Evolutionary conservation across 2,113 vertebrate genomes (phyloP), one percentile per base, ranked within the genome.

Genomic region (Urocolius indicus): DNA sequence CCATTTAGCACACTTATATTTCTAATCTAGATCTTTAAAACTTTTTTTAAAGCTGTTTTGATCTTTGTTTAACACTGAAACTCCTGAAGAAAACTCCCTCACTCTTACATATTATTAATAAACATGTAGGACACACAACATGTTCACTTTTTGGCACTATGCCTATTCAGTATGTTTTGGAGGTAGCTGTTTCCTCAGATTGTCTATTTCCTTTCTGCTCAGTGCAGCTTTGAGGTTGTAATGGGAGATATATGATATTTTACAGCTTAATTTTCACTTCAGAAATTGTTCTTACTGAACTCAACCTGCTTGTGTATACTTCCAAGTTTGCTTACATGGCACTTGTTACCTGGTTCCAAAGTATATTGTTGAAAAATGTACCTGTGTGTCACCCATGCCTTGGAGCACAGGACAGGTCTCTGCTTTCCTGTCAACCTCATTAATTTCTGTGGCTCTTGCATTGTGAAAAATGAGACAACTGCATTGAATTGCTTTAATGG

Each of bases 171-270:
- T 80, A 52, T 86, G 78, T 93, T 95, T 91, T 74, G 54, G 62
- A 94, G 65, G 82, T 91, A 95, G 74, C 72, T 90, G 69, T 97
- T 96, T 97, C 89, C 95, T 95, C 83, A 73, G 65, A 91, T 96
- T 93, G 82, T 96, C 87, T 91, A 3, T 92, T 96, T 94, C 73
- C 59, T 90, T 88, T 91, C 89, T 92, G 43, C 63, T 90, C 48
- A 30, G 13, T 65, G 52, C 79, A 89, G 43, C 62, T 88, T 90
- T 90, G 68, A 93, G 51, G 68, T 87, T 94, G 19, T 84, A 79
- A 59, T 77, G 49, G 75, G 73, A 68, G 13, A 73, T 73, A 48
- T 3, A 32, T 21, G 17, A 49, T 58, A 34, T 32, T 90, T 87
- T 55, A 46, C 43, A 78, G n/a, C 16, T 91, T 85, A 9, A 15